Conservation (phyloP, 2,113 vertebrate species). For the Microtus oregoni region DNA sequence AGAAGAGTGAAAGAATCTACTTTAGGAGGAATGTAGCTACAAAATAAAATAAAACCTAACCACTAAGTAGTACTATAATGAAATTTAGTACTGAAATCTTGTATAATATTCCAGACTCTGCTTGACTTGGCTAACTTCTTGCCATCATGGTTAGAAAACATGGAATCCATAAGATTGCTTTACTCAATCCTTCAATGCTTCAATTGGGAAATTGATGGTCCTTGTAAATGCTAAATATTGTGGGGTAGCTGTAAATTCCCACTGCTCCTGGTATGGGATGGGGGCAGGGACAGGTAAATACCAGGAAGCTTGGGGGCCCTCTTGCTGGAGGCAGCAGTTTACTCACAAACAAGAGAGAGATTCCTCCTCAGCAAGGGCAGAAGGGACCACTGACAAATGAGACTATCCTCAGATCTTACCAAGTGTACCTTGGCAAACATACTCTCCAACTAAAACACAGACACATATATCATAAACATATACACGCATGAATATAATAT, state of each 20-base stretch:
- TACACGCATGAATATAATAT: neutral
- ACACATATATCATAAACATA: neutral
- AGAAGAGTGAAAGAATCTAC: neutral
- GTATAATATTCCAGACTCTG: neutral
- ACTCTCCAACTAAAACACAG: neutral
- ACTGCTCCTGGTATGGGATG: no score
- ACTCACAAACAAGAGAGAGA: neutral
- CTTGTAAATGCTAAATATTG: no score
- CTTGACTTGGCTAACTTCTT: neutral
- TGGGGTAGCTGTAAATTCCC: no score
- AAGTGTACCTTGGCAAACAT: neutral
- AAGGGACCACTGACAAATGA: neutral
- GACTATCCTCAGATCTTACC: neutral
- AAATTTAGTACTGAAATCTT: neutral
- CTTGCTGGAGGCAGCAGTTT: fast-evolving
- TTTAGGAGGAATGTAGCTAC: neutral
- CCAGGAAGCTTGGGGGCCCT: no score
- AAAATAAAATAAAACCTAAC: no score
- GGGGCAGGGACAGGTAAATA: no score
- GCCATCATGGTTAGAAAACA: neutral
- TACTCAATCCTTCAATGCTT: neutral
- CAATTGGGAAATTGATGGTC: neutral
- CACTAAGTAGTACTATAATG: neutral
- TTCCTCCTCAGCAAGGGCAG: neutral
- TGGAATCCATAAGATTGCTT: no score